Conservation (phyloP, 1,140 invertebrate genomes). For the Aphis craccivora region DNA sequence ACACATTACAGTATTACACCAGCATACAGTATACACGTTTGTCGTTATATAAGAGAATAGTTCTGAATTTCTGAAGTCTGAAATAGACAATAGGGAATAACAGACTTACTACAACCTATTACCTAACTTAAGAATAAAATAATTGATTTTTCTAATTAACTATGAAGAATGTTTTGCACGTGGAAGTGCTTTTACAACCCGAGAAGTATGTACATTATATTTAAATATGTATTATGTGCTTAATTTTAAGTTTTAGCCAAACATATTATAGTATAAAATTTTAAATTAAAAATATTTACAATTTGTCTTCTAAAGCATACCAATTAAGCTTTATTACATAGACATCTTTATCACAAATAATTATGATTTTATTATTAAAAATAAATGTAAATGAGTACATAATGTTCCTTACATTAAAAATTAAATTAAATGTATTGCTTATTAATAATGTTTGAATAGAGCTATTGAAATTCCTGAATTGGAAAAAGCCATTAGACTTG, state of each 20-base stretch:
- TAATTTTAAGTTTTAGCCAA: neutral
- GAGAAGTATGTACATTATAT: conserved; percentile 54
- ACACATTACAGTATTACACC: neutral
- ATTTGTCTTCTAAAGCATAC: neutral
- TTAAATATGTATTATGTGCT: neutral
- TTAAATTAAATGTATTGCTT: neutral
- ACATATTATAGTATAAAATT: neutral
- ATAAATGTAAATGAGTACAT: neutral
- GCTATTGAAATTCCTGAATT: conserved; percentile 10
- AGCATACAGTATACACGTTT: neutral
- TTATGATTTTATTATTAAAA: neutral
- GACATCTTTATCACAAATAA: neutral
- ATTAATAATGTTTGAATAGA: neutral
- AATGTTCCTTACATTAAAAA: neutral
- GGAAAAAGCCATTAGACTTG: conserved; percentile 9
- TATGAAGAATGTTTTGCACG: conserved; percentile 58
- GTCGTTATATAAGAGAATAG: neutral
- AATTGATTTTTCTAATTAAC: neutral
- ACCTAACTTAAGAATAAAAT: neutral
- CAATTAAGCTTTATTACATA: neutral
- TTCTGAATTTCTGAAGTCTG: too few species aligned
- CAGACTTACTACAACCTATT: too few species aligned
- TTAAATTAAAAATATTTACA: neutral
- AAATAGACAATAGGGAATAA: neutral
- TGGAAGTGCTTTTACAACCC: conserved; percentile 54